Evolutionary conservation across 1,140 invertebrate species (phyloP).

Genomic region (Lethocerus indicus): DNA sequence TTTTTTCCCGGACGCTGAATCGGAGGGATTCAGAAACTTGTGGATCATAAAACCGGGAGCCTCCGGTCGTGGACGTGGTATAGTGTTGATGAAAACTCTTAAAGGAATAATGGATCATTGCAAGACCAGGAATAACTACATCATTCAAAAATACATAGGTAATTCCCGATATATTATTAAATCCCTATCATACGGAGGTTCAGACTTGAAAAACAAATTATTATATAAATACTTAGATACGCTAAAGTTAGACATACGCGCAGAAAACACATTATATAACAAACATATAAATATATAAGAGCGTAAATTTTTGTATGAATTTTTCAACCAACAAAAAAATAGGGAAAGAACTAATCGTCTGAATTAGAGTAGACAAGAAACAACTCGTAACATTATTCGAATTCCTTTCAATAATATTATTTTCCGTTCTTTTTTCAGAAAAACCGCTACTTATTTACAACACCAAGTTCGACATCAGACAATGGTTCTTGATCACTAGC

Average conservation of each 20-base stretch:
- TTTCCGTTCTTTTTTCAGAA: conserved; percentile 33
- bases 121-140: conserved; percentile 55
- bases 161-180: conserved; percentile 16
- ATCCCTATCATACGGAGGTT: neutral
- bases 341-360: neutral
- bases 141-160: conserved; percentile 94
- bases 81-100: conserved; percentile 68
- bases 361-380: neutral
- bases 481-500: conserved; percentile 84
- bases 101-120: conserved; percentile 56
- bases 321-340: neutral
- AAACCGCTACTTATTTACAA: conserved; percentile 69
- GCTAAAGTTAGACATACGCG: neutral
- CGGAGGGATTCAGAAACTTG: conserved; percentile 71
- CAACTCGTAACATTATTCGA: neutral
- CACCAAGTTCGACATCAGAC: conserved; percentile 86
- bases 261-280: neutral
- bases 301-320: neutral
- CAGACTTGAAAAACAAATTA: neutral
- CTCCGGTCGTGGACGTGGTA: conserved; percentile 79
- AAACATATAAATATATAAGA: neutral
- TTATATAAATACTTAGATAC: neutral
- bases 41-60: conserved; percentile 95
- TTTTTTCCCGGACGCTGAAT: conserved; percentile 48
- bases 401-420: neutral